phyloP scores from a whole-genome alignment of 1,140 invertebrate species.

The Cepaea nemoralis region DNA sequence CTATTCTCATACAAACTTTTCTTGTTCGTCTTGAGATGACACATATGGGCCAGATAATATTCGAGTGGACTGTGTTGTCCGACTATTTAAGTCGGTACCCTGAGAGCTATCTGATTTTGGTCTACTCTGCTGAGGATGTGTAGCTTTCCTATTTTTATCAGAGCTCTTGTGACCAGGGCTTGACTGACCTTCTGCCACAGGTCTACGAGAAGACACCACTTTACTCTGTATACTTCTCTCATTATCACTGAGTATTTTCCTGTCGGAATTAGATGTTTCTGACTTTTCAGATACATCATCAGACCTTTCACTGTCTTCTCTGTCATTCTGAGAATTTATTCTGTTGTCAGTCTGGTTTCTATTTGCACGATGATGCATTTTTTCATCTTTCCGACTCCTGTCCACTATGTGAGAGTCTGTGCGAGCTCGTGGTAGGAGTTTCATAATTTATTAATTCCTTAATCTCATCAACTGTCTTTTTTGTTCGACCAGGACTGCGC shows the following conservation, averaged over 20 bases:
- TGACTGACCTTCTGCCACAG: not conserved
- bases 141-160: no score
- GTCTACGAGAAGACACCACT: not conserved
- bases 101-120: not conserved
- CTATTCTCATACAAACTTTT: conserved; percentile 27
- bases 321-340: not conserved
- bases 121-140: not conserved
- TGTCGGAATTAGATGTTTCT: not conserved
- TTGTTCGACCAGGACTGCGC: conserved; percentile 26
- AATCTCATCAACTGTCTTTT: conserved; percentile 5
- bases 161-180: not conserved
- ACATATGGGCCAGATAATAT: conserved; percentile 9
- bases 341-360: not conserved
- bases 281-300: not conserved
- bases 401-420: not conserved
- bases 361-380: not conserved
- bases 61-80: no score
- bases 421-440: not conserved
- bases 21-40: not conserved
- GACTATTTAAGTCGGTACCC: not conserved
- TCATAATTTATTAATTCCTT: conserved; percentile 31
- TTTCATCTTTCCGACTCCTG: not conserved
- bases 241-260: not conserved
- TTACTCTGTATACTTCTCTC: not conserved
- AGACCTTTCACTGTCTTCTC: not conserved